phyloP scores from a whole-genome alignment of 2,113 vertebrate species.

The Camelus dromedarius region DNA sequence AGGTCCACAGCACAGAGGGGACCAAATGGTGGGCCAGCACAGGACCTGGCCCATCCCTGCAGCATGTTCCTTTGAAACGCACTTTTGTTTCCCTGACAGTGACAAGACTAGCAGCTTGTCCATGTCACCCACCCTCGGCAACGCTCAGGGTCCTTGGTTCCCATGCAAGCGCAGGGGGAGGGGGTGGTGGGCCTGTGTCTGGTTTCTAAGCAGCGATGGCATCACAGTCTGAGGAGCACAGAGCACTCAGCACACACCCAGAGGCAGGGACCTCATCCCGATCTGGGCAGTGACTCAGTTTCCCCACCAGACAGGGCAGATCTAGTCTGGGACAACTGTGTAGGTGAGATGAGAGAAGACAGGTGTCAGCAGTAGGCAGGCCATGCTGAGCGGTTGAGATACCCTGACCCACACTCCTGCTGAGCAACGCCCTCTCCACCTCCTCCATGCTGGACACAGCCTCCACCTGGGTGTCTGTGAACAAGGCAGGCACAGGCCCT shows the following conservation, averaged over 20 bases:
- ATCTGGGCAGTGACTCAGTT: neutral
- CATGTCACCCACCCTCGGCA: neutral
- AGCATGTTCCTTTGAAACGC: neutral
- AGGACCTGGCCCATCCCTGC: neutral
- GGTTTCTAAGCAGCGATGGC: neutral
- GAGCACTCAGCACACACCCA: accelerated
- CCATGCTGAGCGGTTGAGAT: neutral
- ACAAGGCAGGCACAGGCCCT: neutral
- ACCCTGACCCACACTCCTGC: too few relatives aligned
- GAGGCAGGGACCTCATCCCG: neutral
- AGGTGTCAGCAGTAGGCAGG: neutral
- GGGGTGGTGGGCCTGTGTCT: neutral
- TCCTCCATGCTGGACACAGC: too few relatives aligned
- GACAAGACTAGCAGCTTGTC: neutral
- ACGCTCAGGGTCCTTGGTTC: neutral
- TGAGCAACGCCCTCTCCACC: neutral
- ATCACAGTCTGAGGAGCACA: neutral
- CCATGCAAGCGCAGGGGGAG: accelerated
- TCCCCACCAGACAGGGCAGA: neutral
- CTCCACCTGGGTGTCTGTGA: neutral
- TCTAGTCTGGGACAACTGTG: neutral
- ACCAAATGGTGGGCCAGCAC: accelerated
- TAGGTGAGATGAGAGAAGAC: neutral
- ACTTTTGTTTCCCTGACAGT: neutral
- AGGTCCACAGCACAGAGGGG: accelerated